Evolutionary conservation across 1,140 invertebrate species (phyloP).

Genomic region (Ceratina calcarata): DNA sequence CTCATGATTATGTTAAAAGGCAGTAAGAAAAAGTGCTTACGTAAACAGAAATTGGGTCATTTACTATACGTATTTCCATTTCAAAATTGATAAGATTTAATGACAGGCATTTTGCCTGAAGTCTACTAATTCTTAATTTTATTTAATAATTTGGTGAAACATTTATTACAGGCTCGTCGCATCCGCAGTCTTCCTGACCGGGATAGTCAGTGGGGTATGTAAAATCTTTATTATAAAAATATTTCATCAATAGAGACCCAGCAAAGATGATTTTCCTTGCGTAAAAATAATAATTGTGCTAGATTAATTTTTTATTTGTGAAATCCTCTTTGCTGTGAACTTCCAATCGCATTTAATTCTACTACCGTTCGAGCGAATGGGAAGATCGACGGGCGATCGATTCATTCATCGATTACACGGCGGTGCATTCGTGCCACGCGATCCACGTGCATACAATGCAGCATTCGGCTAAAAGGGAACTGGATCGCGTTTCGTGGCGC

Average conservation of each 20-base stretch:
- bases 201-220: conserved; percentile 76
- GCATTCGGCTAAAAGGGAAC: conserved; percentile 14
- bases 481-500: conserved; percentile 53
- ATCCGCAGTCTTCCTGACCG: conserved; percentile 71
- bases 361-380: neutral
- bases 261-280: too few species aligned
- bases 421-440: conserved; percentile 7
- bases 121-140: neutral
- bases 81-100: neutral
- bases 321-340: too few species aligned
- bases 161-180: conserved; percentile 74
- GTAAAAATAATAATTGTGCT: too few species aligned
- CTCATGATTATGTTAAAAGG: too few species aligned
- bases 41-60: too few species aligned
- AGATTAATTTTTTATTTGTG: neutral
- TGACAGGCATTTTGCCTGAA: neutral
- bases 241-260: neutral
- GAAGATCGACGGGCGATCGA: neutral
- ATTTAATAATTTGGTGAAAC: neutral
- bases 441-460: neutral
- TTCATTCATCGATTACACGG: conserved; percentile 41
- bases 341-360: too few species aligned
- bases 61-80: too few species aligned
- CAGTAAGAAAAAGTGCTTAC: too few species aligned
- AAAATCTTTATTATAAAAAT: conserved; percentile 1